Evolutionary conservation across 2,888 invertebrate genomes (phyloP), one percentile per base, ranked within the genome.

Genomic region (Aspidiotus rigidus): DNA sequence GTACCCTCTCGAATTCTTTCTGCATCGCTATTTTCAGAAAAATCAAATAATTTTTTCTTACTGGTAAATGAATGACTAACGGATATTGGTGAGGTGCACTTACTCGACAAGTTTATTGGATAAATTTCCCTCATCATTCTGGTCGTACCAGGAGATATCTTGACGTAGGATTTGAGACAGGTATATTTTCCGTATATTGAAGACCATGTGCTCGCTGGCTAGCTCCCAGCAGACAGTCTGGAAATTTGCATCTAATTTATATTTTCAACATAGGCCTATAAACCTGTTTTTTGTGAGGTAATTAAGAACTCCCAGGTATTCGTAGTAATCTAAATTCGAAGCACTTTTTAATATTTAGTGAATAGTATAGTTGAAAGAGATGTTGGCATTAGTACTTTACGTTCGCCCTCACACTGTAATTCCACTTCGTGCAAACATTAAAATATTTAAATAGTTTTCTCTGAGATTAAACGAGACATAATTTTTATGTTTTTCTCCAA

Each of bases 1-100:
- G 91, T 88, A 8, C 91, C 92, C 74, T 90, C 90, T 74, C 89
- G 87, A 74, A 89, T 84, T 77, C 88, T 88, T 73, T 87, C 86
- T 70, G 89, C 79, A 77, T 88, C 88, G 75, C 89, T 88, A 77
- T 7, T 28, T 28, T 28, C 5, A 28, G 28, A 28, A 78, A 74
- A 66, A 70, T 60, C 71, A 69, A 62, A 70, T 41, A 28, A 3
- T 28, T 28, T 28, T 28, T 5, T 28, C 1, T 28, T 28, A 49
- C 10, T 49, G 49, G 2, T n/a, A 6, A 49, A 49, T 11, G n/a
- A 13, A n/a, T 6, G 3, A 6, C 3, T 11, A 3, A 49, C 49
- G n/a, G 49, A n/a, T 49, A 11, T 49, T 49, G 2, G 49, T 13
- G 49, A 13, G 9, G 49, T 44, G 49, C 11, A 49, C 77, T 75